Base-by-base conservation (phyloP, 2,888 invertebrate genomes). In the Clitarchus hookeri region DNA sequence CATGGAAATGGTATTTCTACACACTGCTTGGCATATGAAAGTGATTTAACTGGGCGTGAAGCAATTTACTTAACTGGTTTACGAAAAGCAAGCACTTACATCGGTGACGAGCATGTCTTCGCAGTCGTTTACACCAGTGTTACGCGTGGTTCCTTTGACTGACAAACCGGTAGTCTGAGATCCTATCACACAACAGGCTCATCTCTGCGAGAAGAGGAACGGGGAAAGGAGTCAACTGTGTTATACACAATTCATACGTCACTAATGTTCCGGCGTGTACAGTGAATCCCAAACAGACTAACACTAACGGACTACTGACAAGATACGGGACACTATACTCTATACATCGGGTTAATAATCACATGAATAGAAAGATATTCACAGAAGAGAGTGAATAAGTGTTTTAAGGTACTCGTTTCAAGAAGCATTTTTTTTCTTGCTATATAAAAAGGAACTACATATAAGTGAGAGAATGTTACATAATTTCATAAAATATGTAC, bases 131-230 rank as follows among this genome's bases (percentile, higher is more conserved):
- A 99, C 95, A 92, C 96, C 97, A 92, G 98, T 97, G 92, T 99
- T 98, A 93, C 96, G 95, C 91, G 96, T 96, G 94, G 97, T 97
- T n/a, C 93, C 98, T 98, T 94, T 98, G 97, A 94, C 96, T 96
- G 93, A 98, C 96, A 94, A 95, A 96, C 92, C 95, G 94, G 94
- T 98, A 98, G 93, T 96, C 95, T 91, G 95, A 94, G 92, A 97
- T 95, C 93, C 96, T 96, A 93, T 96, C 95, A 92, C 95, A 94
- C 93, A 98, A 94, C 93, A 96, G 94, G 93, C 96, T 95, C 93
- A 94, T 94, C 92, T 97, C 97, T 97, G 94, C 91, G 8, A 65
- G 23, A 65, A 65, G 65, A 65, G 8, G n/a, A 65, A 80, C n/a
- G 53, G 44, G 78, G 2, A 65, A 9, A 65, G n/a, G 65, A n/a